Percentiles rank a stretch among this genome's conserved stretches.
These are phyloP conservation scores for Calephelis nemesis DNA, from an alignment of 1,140 invertebrate species.

Conservation along the genomic window DNA sequence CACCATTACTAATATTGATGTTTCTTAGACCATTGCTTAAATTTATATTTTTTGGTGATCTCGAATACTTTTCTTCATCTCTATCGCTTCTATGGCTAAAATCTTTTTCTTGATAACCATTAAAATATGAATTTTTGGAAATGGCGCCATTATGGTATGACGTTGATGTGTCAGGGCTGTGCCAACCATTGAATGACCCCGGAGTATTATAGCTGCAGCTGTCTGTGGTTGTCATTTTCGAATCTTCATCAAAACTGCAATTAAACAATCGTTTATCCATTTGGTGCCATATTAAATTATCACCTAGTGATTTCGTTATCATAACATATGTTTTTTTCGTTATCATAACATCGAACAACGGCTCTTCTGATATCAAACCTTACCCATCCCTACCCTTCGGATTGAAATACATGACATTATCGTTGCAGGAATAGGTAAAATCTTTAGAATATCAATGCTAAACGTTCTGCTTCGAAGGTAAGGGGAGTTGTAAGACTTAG, in stretches of 20 bases:
- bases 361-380: too few species aligned
- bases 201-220: constrained; percentile 75
- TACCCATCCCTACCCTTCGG: too few species aligned
- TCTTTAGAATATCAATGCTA: too few species aligned
- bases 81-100: constrained; percentile 54
- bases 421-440: too few species aligned
- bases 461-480: too few species aligned
- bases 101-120: constrained; percentile 64
- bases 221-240: constrained; percentile 76
- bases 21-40: constrained; percentile 66
- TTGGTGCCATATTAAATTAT: too few species aligned
- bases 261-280: neutral
- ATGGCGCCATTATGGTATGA: constrained; percentile 69
- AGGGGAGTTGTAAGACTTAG: too few species aligned
- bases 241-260: constrained; percentile 75
- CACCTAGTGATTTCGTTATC: too few species aligned
- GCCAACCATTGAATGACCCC: constrained; percentile 76
- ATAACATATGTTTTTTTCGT: too few species aligned
- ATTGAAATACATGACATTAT: too few species aligned
- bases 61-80: constrained; percentile 53
- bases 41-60: constrained; percentile 72
- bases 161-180: constrained; percentile 64
- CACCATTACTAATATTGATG: constrained; percentile 68
- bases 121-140: constrained; percentile 63
- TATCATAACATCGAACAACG: too few species aligned